Evolutionary conservation across 1,140 invertebrate genomes (phyloP).

Genomic region (Maniola jurtina): DNA sequence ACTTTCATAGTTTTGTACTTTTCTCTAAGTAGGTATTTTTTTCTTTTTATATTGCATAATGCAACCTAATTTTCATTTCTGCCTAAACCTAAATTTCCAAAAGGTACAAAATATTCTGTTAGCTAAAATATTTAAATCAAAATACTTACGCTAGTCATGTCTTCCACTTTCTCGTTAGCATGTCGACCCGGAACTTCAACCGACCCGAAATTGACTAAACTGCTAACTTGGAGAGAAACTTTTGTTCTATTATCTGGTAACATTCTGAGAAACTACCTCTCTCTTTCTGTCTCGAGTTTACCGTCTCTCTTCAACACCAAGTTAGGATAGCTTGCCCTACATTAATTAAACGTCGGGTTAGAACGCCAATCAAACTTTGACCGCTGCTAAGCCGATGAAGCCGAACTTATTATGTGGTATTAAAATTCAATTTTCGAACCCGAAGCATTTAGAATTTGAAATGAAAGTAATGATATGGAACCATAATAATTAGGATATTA

Average conservation of each 20-base stretch:
- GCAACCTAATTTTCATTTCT: too few species aligned
- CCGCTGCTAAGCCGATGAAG: slow-evolving; percentile 70
- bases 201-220: slow-evolving; percentile 36
- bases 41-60: too few species aligned
- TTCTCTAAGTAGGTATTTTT: too few species aligned
- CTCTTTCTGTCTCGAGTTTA: slow-evolving; percentile 40
- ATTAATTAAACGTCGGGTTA: slow-evolving; percentile 74
- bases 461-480: slow-evolving; percentile 50
- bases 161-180: slow-evolving; percentile 26
- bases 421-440: slow-evolving; percentile 73
- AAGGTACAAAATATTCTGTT: too few species aligned
- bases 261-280: slow-evolving; percentile 50
- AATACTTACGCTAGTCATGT: slow-evolving; percentile 18
- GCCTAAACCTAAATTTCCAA: too few species aligned
- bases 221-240: slow-evolving; percentile 54
- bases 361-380: slow-evolving; percentile 76
- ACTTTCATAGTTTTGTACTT: too few species aligned
- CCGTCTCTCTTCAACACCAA: slow-evolving; percentile 46
- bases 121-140: slow-evolving; percentile 11
- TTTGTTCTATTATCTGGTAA: slow-evolving; percentile 63
- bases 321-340: slow-evolving; percentile 54
- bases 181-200: slow-evolving; percentile 25
- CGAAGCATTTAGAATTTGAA: slow-evolving; percentile 56
- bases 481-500: slow-evolving; percentile 46
- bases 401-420: slow-evolving; percentile 75